Percentiles rank a stretch among this genome's conserved stretches.
Evolutionary conservation across 2,797 vertebrate genomes (phyloP).

Genomic region (Periparus ater): DNA sequence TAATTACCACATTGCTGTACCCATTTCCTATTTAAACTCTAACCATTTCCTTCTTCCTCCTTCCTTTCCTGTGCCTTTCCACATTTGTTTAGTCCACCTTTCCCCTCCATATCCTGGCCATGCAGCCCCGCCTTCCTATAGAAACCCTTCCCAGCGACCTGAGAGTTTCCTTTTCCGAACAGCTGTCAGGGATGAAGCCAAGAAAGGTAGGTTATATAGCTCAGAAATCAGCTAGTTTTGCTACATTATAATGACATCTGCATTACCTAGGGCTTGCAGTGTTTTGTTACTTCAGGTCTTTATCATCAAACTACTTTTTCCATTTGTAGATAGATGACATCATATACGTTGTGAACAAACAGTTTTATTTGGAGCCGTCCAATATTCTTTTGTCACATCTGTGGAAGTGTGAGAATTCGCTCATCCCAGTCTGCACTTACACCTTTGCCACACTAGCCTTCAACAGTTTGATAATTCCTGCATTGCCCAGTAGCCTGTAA

Average conservation of each 20-base stretch:
- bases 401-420: not conserved
- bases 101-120: slow-evolving; percentile 82
- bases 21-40: slow-evolving; percentile 54
- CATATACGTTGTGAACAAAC: not conserved
- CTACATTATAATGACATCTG: not conserved
- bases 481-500: not conserved
- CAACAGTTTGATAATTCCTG: not conserved
- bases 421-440: not conserved
- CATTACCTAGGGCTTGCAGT: not conserved
- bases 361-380: not conserved
- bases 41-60: slow-evolving; percentile 57
- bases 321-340: not conserved
- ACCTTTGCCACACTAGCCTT: not conserved
- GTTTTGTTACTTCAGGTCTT: not conserved
- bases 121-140: slow-evolving; percentile 76
- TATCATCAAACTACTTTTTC: not conserved
- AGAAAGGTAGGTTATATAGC: slow-evolving; percentile 81
- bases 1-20: slow-evolving; percentile 50
- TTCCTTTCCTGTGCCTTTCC: slow-evolving; percentile 57
- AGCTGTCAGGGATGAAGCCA: slow-evolving; percentile 85
- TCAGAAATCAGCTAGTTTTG: not conserved
- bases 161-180: slow-evolving; percentile 93
- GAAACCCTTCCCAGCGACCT: slow-evolving; percentile 81
- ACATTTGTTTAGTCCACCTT: slow-evolving; percentile 74
- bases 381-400: not conserved